Conservation (phyloP, 2,113 vertebrate genomes). For the Nannobrachium achirus region DNA sequence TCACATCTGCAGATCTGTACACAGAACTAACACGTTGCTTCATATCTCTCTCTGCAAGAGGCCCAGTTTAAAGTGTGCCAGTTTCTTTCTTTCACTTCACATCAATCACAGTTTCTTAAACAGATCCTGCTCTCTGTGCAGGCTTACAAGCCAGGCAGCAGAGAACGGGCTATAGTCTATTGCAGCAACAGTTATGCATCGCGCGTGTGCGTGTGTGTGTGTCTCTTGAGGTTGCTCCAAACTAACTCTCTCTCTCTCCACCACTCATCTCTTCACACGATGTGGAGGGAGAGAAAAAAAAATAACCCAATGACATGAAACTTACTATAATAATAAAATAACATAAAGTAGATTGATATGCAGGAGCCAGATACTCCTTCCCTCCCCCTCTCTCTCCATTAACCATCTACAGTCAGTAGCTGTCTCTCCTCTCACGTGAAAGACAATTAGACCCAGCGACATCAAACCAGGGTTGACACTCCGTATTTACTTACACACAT, state of each 20-base stretch:
- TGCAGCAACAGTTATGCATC: constrained; percentile 49
- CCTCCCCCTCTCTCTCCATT: constrained; percentile 80
- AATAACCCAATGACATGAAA: constrained; percentile 90
- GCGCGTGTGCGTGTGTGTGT: constrained; percentile 1
- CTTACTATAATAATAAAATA: constrained; percentile 94
- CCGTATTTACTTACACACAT: constrained; percentile 35
- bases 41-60: constrained; percentile 74
- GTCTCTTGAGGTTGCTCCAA: no score
- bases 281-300: constrained; percentile 66
- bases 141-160: constrained; percentile 74
- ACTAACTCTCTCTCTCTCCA: no score
- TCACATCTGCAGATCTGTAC: no score
- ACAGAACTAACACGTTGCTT: no score
- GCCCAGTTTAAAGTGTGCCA: constrained; percentile 84
- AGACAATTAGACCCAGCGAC: constrained; percentile 93
- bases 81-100: constrained; percentile 82
- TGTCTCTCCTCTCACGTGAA: no score
- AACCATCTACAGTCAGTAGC: no score
- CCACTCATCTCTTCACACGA: not conserved
- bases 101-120: constrained; percentile 91
- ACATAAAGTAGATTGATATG: constrained; percentile 91
- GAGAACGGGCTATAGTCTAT: constrained; percentile 72
- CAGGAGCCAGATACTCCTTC: constrained; percentile 80
- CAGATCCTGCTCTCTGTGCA: constrained; percentile 82
- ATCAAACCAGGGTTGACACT: constrained; percentile 93